Percentiles rank a stretch among this genome's conserved stretches.
Evolutionary conservation across 1,140 invertebrate genomes (phyloP).

Genomic region (Ladona fulva): DNA sequence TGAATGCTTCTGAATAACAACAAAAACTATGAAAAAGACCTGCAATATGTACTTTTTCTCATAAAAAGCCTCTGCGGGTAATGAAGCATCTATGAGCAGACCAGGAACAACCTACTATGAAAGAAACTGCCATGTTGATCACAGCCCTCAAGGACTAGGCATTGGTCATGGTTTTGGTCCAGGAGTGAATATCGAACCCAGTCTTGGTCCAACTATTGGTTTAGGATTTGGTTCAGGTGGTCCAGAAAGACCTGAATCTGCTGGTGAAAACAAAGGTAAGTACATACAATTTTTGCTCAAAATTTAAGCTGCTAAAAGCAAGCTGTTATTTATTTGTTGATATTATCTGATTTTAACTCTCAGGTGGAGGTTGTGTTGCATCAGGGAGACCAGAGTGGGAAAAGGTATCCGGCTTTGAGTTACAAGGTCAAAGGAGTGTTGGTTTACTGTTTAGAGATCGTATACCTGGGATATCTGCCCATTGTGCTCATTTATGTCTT

Average conservation of each 20-base stretch:
- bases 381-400: conserved; percentile 36
- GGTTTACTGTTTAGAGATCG: conserved; percentile 31
- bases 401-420: conserved; percentile 38
- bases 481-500: conserved; percentile 35
- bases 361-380: neutral
- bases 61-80: conserved; percentile 30
- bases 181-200: neutral
- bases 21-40: too few species aligned
- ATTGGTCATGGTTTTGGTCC: conserved; percentile 22
- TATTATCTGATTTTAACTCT: conserved; percentile 28
- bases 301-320: neutral
- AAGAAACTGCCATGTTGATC: conserved; percentile 30
- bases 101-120: conserved; percentile 39
- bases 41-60: neutral
- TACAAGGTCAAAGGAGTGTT: conserved; percentile 28
- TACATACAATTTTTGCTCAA: neutral
- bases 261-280: neutral
- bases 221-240: neutral
- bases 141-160: neutral
- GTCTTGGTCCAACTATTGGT: neutral
- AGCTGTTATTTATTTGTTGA: conserved; percentile 19
- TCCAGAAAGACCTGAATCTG: neutral
- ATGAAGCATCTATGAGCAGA: conserved; percentile 32
- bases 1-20: too few species aligned
- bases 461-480: conserved; percentile 33